These are phyloP conservation scores for Drosophila koepferae DNA, from an alignment of 2,888 invertebrate species.

Conservation along the genomic window DNA sequence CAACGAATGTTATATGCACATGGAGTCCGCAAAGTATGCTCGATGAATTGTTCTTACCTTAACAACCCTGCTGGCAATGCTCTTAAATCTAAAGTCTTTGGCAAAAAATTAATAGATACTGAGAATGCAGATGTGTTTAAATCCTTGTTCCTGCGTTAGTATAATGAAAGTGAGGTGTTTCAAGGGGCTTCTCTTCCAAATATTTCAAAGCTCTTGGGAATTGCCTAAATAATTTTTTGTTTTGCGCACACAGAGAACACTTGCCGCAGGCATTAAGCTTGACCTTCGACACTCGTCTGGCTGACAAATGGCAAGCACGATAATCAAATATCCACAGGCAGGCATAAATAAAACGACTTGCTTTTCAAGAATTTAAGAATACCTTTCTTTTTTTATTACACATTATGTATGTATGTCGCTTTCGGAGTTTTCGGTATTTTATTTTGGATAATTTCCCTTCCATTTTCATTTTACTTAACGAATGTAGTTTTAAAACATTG, in stretches of 20 bases:
- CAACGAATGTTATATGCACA: conserved; percentile 5
- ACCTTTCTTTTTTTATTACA: conserved; percentile 74
- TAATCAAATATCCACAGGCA: conserved; percentile 19
- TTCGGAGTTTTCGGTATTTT: conserved; percentile 34
- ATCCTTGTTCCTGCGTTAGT: neutral
- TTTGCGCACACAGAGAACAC: neutral
- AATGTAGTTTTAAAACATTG: conserved; percentile 68
- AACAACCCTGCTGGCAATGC: conserved; percentile 26
- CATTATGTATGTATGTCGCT: conserved; percentile 49
- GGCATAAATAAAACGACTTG: conserved; percentile 42
- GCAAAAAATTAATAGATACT: conserved; percentile 45
- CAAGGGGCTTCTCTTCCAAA: neutral
- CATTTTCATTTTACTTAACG: conserved; percentile 54
- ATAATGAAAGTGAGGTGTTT: neutral
- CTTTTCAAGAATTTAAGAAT: conserved; percentile 77
- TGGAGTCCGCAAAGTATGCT: conserved; percentile 39
- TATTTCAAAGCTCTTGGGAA: conserved; percentile 2
- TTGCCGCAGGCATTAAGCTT: conserved; percentile 29
- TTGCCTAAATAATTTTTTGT: neutral
- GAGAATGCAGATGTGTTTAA: neutral
- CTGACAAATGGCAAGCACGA: conserved; percentile 12
- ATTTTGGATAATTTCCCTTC: conserved; percentile 23
- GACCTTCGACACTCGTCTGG: conserved; percentile 25
- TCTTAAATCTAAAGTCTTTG: conserved; percentile 9
- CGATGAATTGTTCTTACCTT: conserved; percentile 26